A percentile compares a stretch with the other conserved stretches of the same genome.
These are phyloP conservation scores for Dolichallabes microphthalmus DNA, from an alignment of 2,113 vertebrate species.

Conservation along the genomic window DNA sequence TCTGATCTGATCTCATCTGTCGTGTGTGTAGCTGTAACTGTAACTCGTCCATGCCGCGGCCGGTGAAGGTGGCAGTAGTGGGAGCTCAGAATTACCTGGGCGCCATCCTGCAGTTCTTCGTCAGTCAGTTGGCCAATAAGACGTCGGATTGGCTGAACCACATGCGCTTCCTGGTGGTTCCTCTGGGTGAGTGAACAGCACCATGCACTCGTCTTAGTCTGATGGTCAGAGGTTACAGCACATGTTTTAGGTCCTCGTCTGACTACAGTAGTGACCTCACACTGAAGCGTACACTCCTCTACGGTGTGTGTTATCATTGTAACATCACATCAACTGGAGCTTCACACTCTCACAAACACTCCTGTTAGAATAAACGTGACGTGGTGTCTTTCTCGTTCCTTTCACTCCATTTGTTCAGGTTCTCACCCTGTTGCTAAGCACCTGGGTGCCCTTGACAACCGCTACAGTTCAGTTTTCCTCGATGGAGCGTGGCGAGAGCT, in stretches of 20 bases:
- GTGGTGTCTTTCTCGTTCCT: background rate
- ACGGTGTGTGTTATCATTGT: background rate
- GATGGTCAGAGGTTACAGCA: background rate
- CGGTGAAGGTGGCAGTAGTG: slow-evolving; percentile 84
- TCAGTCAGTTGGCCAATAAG: slow-evolving; percentile 85
- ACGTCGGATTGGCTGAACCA: slow-evolving; percentile 88
- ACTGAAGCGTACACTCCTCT: background rate
- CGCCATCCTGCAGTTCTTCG: slow-evolving; percentile 85
- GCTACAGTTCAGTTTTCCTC: slow-evolving; percentile 81
- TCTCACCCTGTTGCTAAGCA: slow-evolving; percentile 88
- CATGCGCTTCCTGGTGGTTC: slow-evolving; percentile 86
- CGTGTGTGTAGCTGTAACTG: slow-evolving; percentile 80
- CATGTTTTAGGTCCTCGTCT: background rate
- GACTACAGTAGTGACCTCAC: background rate
- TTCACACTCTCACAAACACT: background rate
- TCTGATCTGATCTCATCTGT: no score
- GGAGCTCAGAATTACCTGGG: slow-evolving; percentile 85
- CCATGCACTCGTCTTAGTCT: background rate
- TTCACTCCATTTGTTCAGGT: slow-evolving; percentile 62
- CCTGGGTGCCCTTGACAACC: slow-evolving; percentile 81
- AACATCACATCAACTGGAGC: background rate
- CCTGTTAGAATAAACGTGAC: background rate
- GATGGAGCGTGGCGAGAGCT: slow-evolving; percentile 83
- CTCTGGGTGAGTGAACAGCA: slow-evolving; percentile 74
- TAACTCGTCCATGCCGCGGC: slow-evolving; percentile 84